Evolutionary conservation across 2,113 vertebrate genomes (phyloP).

Genomic region (Noctilio leporinus): DNA sequence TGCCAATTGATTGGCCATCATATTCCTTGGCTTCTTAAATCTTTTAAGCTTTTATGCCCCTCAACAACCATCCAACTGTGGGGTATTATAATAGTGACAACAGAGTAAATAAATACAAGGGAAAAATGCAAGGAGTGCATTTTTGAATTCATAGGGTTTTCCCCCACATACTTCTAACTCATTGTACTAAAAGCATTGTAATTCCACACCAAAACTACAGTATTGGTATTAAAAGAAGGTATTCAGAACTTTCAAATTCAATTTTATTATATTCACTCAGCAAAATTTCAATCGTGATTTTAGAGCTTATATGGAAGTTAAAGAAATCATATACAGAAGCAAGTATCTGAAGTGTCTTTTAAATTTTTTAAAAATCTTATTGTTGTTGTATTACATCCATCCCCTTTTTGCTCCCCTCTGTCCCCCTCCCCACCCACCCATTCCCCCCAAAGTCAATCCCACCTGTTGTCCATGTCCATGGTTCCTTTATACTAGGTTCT

Average conservation of each 20-base stretch:
- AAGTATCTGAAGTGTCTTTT: background rate
- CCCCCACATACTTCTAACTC: background rate
- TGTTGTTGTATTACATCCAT: background rate
- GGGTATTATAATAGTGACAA: background rate
- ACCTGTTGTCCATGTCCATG: too few species aligned
- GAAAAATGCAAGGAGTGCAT: background rate
- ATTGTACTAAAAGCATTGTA: background rate
- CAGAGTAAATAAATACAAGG: background rate
- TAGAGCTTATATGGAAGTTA: background rate
- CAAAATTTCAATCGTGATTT: background rate
- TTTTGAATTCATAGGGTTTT: background rate
- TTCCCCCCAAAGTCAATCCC: too few species aligned
- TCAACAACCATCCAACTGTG: background rate
- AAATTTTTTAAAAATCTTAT: background rate
- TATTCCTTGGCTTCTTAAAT: background rate
- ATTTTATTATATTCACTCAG: background rate
- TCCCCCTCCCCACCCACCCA: too few species aligned
- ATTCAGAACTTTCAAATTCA: background rate
- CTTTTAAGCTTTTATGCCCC: background rate
- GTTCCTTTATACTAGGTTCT: too few species aligned
- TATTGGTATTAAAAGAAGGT: background rate
- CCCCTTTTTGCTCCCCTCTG: too few species aligned
- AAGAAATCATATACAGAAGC: background rate
- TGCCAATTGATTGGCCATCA: background rate
- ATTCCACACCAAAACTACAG: background rate